These are phyloP conservation scores for Asarcornis scutulata DNA, from an alignment of 2,113 vertebrate species.

Conservation along the genomic window DNA sequence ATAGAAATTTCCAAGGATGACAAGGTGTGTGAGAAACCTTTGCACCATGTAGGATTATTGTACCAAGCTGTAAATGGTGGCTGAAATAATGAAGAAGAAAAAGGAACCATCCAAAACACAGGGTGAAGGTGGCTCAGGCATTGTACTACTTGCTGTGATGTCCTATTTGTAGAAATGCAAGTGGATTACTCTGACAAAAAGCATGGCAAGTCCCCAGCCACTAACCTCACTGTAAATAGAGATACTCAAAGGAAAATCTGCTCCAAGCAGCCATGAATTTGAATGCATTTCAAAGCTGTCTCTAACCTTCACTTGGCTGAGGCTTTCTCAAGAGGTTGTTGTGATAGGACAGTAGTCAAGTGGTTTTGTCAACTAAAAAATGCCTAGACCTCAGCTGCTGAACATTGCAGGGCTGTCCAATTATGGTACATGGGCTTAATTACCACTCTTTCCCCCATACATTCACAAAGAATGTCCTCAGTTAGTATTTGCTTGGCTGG, in stretches of 20 bases:
- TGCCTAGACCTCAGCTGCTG: neutral
- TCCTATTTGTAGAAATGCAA: neutral
- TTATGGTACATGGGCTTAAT: neutral
- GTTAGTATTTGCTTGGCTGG: neutral
- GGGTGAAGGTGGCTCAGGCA: neutral
- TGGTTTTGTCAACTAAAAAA: neutral
- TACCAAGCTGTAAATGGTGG: neutral
- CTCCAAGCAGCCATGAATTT: neutral
- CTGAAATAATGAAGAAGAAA: neutral
- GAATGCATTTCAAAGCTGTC: neutral
- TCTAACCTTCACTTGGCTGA: neutral
- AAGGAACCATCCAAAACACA: neutral
- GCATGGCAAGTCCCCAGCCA: neutral
- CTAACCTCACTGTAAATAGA: neutral
- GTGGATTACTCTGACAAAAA: neutral
- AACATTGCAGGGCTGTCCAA: neutral
- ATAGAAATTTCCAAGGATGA: neutral
- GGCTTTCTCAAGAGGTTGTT: neutral
- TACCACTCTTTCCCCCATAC: neutral
- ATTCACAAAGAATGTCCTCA: neutral
- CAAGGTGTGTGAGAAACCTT: neutral
- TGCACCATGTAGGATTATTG: neutral
- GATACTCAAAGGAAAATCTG: neutral
- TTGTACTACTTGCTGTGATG: neutral
- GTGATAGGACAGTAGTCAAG: neutral